A percentile compares a stretch with the other conserved stretches of the same genome.
These are phyloP conservation scores for Agonopterix alstromeriana DNA, from an alignment of 2,888 invertebrate genomes.

Conservation along the genomic window DNA sequence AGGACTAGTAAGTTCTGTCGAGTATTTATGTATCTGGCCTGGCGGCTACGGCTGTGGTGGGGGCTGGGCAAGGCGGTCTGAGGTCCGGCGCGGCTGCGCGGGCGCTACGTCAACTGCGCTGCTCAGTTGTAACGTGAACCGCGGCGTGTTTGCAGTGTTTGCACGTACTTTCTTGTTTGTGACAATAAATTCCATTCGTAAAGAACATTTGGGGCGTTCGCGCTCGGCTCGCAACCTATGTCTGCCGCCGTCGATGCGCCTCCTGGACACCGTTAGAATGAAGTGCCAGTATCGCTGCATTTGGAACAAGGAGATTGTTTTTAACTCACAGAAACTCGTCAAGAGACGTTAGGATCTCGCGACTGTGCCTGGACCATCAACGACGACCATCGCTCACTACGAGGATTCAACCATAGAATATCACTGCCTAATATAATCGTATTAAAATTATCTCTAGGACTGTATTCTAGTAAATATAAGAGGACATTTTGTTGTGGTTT, in stretches of 20 bases:
- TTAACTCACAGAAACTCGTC: constrained; percentile 94
- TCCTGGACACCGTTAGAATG: constrained; percentile 74
- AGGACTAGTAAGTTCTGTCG: not conserved
- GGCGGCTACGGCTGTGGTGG: constrained; percentile 12
- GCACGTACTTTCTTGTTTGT: constrained; percentile 37
- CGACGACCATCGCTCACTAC: constrained; percentile 63
- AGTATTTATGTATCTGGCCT: constrained; percentile 8
- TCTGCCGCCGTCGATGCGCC: constrained; percentile 64
- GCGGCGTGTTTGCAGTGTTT: constrained; percentile 58
- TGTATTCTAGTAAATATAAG: constrained; percentile 56
- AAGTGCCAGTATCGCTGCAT: constrained; percentile 91
- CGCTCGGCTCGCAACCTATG: constrained; percentile 67
- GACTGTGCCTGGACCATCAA: constrained; percentile 35
- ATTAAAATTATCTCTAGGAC: constrained; percentile 47
- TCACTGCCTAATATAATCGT: constrained; percentile 60
- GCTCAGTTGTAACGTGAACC: constrained; percentile 45
- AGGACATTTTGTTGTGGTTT: constrained; percentile 35
- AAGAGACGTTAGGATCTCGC: constrained; percentile 88
- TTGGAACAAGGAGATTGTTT: constrained; percentile 95
- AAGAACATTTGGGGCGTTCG: constrained; percentile 58
- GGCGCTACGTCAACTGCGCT: constrained; percentile 16
- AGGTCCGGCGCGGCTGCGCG: constrained; percentile 6
- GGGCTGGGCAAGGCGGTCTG: constrained; percentile 23
- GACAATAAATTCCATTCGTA: constrained; percentile 70
- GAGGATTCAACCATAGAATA: constrained; percentile 56